Evolutionary conservation across 2,113 vertebrate species (phyloP).

Genomic region (Calyptommatus sinebrachiatus): DNA sequence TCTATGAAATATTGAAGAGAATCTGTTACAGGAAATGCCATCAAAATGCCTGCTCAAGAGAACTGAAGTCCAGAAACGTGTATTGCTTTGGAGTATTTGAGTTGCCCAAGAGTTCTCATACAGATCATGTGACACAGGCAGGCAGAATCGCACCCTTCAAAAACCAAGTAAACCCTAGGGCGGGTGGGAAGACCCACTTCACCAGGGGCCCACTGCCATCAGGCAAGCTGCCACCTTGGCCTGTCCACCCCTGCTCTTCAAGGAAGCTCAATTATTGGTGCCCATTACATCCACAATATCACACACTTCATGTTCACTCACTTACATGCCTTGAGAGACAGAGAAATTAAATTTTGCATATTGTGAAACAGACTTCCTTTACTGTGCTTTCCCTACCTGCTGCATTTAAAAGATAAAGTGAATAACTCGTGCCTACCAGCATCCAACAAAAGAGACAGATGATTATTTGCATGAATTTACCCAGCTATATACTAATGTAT

Average conservation of each 20-base stretch:
- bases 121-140: no score
- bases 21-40: no score
- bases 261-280: background rate
- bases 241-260: background rate
- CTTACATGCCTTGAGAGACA: background rate
- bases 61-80: no score
- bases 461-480: background rate
- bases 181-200: no score
- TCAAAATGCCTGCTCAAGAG: no score
- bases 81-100: no score
- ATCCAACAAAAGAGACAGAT: background rate
- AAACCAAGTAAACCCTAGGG: no score
- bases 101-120: no score
- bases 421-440: background rate
- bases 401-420: background rate
- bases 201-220: no score
- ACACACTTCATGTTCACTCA: background rate
- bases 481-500: background rate
- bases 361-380: background rate
- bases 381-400: background rate
- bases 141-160: no score
- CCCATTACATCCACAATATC: background rate
- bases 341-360: background rate
- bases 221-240: no score
- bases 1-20: no score